Percentiles rank a stretch among this genome's conserved stretches.
Evolutionary conservation across 2,113 vertebrate genomes (phyloP).

Genomic region (Nicator chloris): DNA sequence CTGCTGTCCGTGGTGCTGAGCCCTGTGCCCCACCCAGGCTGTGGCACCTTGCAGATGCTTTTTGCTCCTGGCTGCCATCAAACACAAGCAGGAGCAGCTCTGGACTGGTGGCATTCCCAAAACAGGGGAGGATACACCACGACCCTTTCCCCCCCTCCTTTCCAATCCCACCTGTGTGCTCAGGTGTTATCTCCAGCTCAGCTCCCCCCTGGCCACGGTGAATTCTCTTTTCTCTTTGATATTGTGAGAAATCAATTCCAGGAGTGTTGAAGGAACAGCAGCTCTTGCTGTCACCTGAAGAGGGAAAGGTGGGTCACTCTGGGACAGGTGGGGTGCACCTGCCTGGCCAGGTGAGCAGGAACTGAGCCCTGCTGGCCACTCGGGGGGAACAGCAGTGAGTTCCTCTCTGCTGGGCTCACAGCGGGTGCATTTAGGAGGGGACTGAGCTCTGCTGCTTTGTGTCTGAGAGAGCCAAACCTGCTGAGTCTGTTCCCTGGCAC

Average conservation of each 20-base stretch:
- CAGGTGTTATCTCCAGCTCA: neutral
- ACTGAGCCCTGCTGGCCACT: rapidly evolving
- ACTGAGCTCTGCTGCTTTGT: neutral
- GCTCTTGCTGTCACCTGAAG: neutral
- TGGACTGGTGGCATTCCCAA: neutral
- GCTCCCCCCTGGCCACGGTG: rapidly evolving
- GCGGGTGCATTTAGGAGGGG: rapidly evolving
- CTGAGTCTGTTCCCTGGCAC: slow-evolving; percentile 41
- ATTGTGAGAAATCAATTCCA: rapidly evolving
- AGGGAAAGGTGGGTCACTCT: neutral
- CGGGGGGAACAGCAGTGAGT: rapidly evolving
- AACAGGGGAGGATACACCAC: rapidly evolving
- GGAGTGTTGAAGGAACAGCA: neutral
- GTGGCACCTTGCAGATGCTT: rapidly evolving
- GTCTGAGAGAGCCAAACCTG: neutral
- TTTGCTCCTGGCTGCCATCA: rapidly evolving
- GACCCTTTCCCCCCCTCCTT: neutral
- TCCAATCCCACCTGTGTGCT: neutral
- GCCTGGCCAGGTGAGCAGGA: neutral
- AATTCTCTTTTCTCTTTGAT: neutral
- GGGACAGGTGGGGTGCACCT: rapidly evolving
- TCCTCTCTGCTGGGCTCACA: neutral
- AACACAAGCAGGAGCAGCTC: neutral
- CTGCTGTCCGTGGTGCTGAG: slow-evolving; percentile 5
- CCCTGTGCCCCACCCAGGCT: rapidly evolving